phyloP scores from a whole-genome alignment of 2,797 vertebrate species.

The Chiloscyllium punctatum region DNA sequence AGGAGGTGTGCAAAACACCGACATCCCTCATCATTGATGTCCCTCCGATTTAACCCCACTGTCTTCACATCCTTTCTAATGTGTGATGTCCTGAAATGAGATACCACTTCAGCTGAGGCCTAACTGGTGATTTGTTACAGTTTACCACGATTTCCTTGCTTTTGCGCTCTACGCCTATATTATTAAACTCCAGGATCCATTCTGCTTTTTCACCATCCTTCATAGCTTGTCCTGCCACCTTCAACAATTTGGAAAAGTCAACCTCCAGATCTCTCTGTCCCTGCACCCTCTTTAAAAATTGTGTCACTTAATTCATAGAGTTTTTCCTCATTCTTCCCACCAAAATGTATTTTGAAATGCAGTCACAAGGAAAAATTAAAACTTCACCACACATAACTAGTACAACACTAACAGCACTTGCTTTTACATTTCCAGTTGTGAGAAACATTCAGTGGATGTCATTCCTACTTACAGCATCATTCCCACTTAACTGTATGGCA shows the following conservation, averaged over 20 bases:
- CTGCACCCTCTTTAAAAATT: neutral
- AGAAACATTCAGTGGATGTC: neutral
- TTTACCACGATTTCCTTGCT: neutral
- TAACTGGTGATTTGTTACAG: neutral
- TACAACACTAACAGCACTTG: neutral
- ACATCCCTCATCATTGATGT: neutral
- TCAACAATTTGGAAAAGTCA: neutral
- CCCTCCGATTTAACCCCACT: neutral
- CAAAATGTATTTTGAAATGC: neutral
- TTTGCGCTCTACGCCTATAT: neutral
- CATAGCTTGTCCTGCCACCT: neutral
- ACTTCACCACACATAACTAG: neutral
- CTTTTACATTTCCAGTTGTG: neutral
- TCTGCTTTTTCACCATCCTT: neutral
- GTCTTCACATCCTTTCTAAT: neutral
- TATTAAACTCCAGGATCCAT: neutral
- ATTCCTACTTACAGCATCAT: conserved; percentile 21
- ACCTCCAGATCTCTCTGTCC: neutral
- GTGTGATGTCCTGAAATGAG: neutral
- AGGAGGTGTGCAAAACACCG: neutral
- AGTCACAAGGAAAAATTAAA: neutral
- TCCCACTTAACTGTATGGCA: conserved; percentile 30
- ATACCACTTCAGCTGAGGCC: neutral
- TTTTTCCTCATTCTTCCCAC: neutral
- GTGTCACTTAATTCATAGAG: neutral